Base-by-base conservation (phyloP, 2,888 invertebrate species). In the Plagodis dolabraria region DNA sequence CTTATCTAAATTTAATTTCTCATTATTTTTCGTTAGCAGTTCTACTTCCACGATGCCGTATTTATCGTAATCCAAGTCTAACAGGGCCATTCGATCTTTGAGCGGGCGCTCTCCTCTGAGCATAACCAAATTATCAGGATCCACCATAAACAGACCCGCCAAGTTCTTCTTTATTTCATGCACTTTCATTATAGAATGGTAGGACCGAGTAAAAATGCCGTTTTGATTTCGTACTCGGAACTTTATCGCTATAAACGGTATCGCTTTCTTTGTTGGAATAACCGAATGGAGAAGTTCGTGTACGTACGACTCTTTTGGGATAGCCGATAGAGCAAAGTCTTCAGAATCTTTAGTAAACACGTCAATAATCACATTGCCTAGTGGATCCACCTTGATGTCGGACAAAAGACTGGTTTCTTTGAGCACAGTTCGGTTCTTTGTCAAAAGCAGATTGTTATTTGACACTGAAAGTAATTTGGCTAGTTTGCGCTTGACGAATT, bases 121-220 rank as follows among this genome's bases (percentile, higher is more conserved):
- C 5, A 95, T 67, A 0, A 91, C 80, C 44, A 95, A 77, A 45
- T 91, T 83, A 10, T 93, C 85, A 0, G 87, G 86, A 11, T 93
- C 87, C 0, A 94, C 85, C 76, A 92, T 88, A 73, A 95, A 95
- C 45, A 95, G 87, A 1, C 92, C 93, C 0, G 88, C 93, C 45
- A 95, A 85, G 70, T 94, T 94, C 68, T 93, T 92, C 77, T 95
- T 95, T 45, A 95, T 89, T 71, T 94, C 94, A 53, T 86, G 89
- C 49, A 95, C 82, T 60, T 91, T 94, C 78, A 93, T 91, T 33
- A 87, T 86, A 0, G 89, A 87, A 55, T 93, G 88, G 66, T 93
- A 94, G 0, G 94, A 92, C 45, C 94, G 89, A 9, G 94, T 94
- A 67, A 94, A 94, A 42, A 76, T 74, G 9, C 75, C 79, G 64